These are phyloP conservation scores for Heliconius ismenius DNA, from an alignment of 2,888 invertebrate species.

Conservation along the genomic window DNA sequence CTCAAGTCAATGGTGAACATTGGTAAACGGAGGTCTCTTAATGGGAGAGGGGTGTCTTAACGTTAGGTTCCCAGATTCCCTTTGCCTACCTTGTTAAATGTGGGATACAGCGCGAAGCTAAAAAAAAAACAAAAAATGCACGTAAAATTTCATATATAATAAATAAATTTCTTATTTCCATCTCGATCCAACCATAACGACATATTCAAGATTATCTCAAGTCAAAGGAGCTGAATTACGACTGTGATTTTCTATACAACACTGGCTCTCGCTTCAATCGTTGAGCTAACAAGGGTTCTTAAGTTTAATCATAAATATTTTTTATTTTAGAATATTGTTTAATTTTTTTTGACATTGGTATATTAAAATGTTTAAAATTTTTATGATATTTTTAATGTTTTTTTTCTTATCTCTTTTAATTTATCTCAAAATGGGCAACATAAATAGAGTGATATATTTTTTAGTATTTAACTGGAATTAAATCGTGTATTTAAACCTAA, in stretches of 20 bases:
- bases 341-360: no score
- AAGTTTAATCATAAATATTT: not conserved
- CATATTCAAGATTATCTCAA: slow-evolving; percentile 5
- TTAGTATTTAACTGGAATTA: no score
- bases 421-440: not conserved
- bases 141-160: not conserved
- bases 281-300: slow-evolving; percentile 1
- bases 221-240: not conserved
- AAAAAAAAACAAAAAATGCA: not conserved
- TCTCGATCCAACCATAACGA: not conserved
- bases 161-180: not conserved
- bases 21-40: not conserved
- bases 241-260: not conserved
- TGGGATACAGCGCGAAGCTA: not conserved
- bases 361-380: not conserved
- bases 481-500: not conserved
- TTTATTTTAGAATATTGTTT: not conserved
- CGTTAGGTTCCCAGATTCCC: not conserved
- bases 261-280: not conserved
- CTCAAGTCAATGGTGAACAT: not conserved
- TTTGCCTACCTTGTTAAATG: not conserved
- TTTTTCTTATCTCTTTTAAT: not conserved
- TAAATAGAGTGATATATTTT: no score
- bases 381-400: not conserved
- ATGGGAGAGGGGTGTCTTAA: not conserved